Conservation (phyloP, 2,888 invertebrate species). For the Copidosoma aretas region DNA sequence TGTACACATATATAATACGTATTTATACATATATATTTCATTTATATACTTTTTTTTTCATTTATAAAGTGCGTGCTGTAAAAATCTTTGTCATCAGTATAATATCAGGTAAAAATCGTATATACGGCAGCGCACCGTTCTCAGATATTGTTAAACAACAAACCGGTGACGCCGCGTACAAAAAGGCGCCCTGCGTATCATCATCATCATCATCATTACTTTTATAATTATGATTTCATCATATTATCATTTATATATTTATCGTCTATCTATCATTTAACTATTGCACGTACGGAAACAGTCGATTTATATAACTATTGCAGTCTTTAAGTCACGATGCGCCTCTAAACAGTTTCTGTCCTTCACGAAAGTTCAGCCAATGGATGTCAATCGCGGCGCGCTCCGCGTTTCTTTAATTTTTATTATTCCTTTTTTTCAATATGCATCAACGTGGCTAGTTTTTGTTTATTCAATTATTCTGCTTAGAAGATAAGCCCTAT, state of each 20-base stretch:
- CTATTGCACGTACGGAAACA: constrained; percentile 42
- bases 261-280: constrained; percentile 25
- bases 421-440: constrained; percentile 20
- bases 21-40: constrained; percentile 19
- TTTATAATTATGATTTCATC: too few species aligned
- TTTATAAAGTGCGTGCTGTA: constrained; percentile 39
- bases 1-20: constrained; percentile 21
- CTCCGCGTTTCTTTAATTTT: constrained; percentile 13
- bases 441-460: constrained; percentile 40
- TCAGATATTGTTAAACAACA: neutral
- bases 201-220: constrained; percentile 1
- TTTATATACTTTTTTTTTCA: constrained; percentile 18
- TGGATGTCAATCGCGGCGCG: constrained; percentile 30
- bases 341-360: constrained; percentile 12
- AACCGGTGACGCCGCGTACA: neutral
- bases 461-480: constrained; percentile 7
- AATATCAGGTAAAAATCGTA: constrained; percentile 35
- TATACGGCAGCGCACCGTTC: neutral
- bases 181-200: constrained; percentile 35
- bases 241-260: neutral
- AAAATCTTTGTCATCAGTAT: constrained; percentile 17
- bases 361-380: constrained; percentile 35
- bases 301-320: constrained; percentile 40
- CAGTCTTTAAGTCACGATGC: constrained; percentile 39
- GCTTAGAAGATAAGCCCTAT: constrained; percentile 35